Conservation (phyloP, 2,797 vertebrate species). For the Crenuchus spilurus region DNA sequence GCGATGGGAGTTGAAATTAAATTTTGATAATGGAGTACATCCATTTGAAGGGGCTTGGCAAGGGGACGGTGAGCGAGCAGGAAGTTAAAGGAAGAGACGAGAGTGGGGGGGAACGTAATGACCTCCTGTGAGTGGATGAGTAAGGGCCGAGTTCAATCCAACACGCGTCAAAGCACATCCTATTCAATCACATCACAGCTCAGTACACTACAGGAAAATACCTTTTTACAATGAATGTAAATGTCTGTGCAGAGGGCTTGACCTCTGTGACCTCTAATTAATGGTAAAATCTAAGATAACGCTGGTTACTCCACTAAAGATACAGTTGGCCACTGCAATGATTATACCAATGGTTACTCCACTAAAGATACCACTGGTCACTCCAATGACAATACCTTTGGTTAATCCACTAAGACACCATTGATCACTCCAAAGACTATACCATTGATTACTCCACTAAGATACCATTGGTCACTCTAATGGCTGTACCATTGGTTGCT, state of each 20-base stretch:
- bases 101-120: slow-evolving; percentile 5
- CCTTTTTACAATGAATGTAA: background rate
- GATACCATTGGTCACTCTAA: too few relatives aligned
- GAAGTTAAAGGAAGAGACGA: slow-evolving; percentile 19
- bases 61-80: slow-evolving; percentile 30
- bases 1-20: slow-evolving; percentile 50
- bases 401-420: too few relatives aligned
- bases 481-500: too few relatives aligned
- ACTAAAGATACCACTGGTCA: too few relatives aligned
- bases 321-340: too few relatives aligned
- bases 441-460: too few relatives aligned
- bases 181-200: background rate
- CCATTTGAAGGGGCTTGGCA: slow-evolving; percentile 49
- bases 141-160: slow-evolving; percentile 7
- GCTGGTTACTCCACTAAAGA: background rate
- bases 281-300: background rate
- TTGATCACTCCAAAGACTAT: too few relatives aligned
- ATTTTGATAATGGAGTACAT: slow-evolving; percentile 60
- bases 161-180: slow-evolving; percentile 34
- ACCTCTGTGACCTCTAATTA: background rate
- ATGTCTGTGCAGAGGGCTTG: too few relatives aligned
- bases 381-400: too few relatives aligned
- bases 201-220: background rate
- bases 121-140: slow-evolving; percentile 29
- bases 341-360: too few relatives aligned